phyloP scores from a whole-genome alignment of 2,888 invertebrate species.

The Aspidiotus rigidus region DNA sequence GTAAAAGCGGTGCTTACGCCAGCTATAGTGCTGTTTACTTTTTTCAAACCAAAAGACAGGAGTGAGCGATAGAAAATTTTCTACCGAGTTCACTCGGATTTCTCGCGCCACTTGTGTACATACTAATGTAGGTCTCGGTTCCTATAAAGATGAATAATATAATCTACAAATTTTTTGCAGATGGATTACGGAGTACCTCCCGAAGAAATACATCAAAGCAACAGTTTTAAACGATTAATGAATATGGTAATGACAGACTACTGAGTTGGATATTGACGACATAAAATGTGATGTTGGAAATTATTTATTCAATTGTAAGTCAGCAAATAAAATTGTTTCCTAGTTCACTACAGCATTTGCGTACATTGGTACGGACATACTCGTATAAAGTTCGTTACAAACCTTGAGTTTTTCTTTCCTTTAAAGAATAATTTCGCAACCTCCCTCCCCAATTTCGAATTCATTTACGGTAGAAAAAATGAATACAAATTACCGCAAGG shows the following conservation, averaged over 20 bases:
- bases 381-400: not conserved
- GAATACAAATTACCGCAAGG: no score
- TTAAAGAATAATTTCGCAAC: no score
- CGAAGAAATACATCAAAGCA: conserved; percentile 81
- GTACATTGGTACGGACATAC: not conserved
- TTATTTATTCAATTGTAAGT: conserved; percentile 25
- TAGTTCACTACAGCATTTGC: not conserved
- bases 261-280: conserved; percentile 10
- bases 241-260: conserved; percentile 74
- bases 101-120: not conserved
- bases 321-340: not conserved
- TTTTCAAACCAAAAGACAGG: no score
- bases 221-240: conserved; percentile 87
- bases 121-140: not conserved
- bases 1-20: no score
- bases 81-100: not conserved
- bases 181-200: conserved; percentile 59
- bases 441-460: no score
- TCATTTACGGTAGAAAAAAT: no score
- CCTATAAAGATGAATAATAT: conserved; percentile 6
- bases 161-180: conserved; percentile 44
- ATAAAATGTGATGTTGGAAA: not conserved
- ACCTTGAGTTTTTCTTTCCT: no score
- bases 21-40: no score
- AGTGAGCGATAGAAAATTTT: not conserved